Evolutionary conservation across 1,140 invertebrate genomes (phyloP), one percentile per base, ranked within the genome.

Genomic region (Lordiphosa mommai): DNA sequence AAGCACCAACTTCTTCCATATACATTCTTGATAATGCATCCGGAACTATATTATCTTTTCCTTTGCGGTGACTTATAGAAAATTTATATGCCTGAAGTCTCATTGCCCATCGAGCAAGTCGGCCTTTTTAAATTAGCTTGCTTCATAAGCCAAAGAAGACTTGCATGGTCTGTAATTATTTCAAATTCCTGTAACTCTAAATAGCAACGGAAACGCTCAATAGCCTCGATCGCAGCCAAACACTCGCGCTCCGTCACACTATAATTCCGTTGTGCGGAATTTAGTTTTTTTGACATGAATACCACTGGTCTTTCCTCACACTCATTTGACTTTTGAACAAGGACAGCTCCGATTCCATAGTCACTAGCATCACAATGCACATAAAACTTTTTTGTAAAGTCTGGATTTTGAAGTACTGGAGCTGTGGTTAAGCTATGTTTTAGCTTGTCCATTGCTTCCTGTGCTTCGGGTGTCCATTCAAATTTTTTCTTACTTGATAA

Each of bases 31-130:
- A 64, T 3, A 69, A 14, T 0, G 59, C 55, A 12, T 69, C 59
- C 5, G 60, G 36, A 1, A 88, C 71, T 3, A 85, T 23, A 29
- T 88, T 63, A n/a, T 88, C 66, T 4, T 29, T 53, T 27, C 44
- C 44, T n/a, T 47, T 47, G 10, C 30, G 5, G 17, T 10, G 8
- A n/a, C 4, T 29, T 12, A 8, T 32, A 50, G 12, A n/a, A n/a
- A 40, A 40, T 9, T 41, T 38, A 16, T 12, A 30, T 0, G 8
- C 5, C 13, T 9, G 7, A 40, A 38, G 4, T n/a, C n/a, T n/a
- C n/a, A n/a, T 34, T 13, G 40, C 29, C 23, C 29, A 33, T 4
- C 44, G 27, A 7, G 44, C 36, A 6, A 37, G 36, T 1, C 47
- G 7, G 20, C 17, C 17, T 49, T 49, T 14, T 49, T 4, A 50